Base-by-base conservation (phyloP, 2,113 vertebrate species). In the Petromus typicus region DNA sequence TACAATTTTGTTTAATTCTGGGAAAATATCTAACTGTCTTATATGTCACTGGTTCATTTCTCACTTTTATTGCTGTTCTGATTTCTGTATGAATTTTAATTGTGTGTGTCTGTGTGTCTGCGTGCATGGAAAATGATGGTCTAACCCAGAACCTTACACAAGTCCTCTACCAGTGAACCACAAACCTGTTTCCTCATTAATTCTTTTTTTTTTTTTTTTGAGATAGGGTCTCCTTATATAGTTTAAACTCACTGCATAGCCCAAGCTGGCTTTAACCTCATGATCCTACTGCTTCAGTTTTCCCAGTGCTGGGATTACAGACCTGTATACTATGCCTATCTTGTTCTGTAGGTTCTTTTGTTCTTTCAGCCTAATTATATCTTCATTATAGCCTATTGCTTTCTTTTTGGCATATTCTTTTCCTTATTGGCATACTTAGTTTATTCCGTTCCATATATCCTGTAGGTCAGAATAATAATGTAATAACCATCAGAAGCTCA, bases 81-180 rank as follows among this genome's bases (percentile, higher is more conserved):
- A 80, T 80, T 83, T 89, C 20, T 92, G 4, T 86, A n/a, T 93
- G 37, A 87, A 57, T 90, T 96, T 94, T 96, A 90, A 92, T 84
- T 85, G 17, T 40, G 69, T 45, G 2, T 45, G 40, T 45, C 11
- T 30, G 40, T 45, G 23, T 45, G 40, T 40, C n/a, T 71, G 67
- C 40, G 22, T 71, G 37, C n/a, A 8, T 69, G 66, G 4, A 5
- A 23, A 5, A 14, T 61, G 37, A 25, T 27, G 57, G 61, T 40
- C 8, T 27, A 82, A 82, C 79, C 56, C 14, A 23, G 23, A 23
- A 40, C n/a, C 18, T 32, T 61, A 61, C 23, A 40, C 56, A 82
- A 61, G 13, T n/a, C 3, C n/a, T 59, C 56, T 43, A 37, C 23
- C 56, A 61, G 22, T 81, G 56, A 59, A 23, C 22, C 56, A 17